Evolutionary conservation across 1,140 invertebrate species (phyloP).

Genomic region (Lepidurus packardi): DNA sequence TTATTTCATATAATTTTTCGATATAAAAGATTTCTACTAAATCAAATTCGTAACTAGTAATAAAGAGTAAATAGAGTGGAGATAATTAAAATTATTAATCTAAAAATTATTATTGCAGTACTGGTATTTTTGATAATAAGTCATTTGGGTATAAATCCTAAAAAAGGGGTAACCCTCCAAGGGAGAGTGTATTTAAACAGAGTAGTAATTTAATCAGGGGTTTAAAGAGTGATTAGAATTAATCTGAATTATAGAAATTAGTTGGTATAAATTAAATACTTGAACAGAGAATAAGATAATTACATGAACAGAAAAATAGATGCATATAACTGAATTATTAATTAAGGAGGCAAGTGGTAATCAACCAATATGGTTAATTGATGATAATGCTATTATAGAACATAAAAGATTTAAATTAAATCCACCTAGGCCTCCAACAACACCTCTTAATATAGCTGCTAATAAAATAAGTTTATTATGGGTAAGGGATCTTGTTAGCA

Average conservation of each 20-base stretch:
- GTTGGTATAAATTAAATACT: background rate
- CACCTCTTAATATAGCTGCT: slow-evolving; percentile 24
- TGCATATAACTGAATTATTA: background rate
- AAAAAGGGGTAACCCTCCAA: slow-evolving; percentile 51
- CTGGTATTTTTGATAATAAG: slow-evolving; percentile 34
- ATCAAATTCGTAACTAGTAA: background rate
- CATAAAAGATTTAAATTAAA: slow-evolving; percentile 49
- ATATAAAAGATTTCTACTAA: background rate
- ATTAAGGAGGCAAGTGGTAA: slow-evolving; percentile 41
- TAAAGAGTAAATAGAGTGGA: background rate
- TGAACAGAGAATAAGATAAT: background rate
- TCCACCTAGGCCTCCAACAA: slow-evolving; percentile 42
- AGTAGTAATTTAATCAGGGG: background rate
- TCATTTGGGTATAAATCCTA: slow-evolving; percentile 53
- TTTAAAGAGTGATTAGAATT: background rate
- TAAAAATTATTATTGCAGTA: background rate
- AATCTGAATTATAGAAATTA: background rate
- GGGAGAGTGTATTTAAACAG: slow-evolving; percentile 47
- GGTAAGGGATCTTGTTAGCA: background rate
- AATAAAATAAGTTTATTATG: background rate
- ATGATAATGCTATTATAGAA: slow-evolving; percentile 51
- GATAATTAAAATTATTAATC: background rate
- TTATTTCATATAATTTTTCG: background rate
- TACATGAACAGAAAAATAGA: background rate
- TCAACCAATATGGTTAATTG: slow-evolving; percentile 52